These are phyloP conservation scores for Xestoiulus laeticollis DNA, from an alignment of 2,888 invertebrate genomes.

Conservation along the genomic window DNA sequence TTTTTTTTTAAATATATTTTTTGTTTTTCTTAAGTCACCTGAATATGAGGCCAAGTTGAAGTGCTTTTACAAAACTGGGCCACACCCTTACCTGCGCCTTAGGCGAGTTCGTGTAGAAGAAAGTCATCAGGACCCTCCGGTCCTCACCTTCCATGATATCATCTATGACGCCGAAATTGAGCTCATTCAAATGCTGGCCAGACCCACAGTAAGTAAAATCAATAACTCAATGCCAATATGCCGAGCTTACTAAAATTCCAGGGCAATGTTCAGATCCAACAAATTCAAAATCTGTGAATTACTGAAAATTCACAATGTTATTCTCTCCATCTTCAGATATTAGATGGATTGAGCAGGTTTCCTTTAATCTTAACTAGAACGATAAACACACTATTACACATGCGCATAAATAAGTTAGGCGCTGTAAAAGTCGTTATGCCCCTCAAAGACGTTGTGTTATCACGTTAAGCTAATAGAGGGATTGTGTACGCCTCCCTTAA, in stretches of 20 bases:
- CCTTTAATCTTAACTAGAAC: too few relatives aligned
- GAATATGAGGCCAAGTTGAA: slow-evolving; percentile 58
- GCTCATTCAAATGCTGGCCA: slow-evolving; percentile 58
- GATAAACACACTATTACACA: too few relatives aligned
- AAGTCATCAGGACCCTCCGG: slow-evolving; percentile 59
- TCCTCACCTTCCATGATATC: slow-evolving; percentile 61
- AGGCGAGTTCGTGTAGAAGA: slow-evolving; percentile 61
- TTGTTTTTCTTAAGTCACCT: slow-evolving; percentile 42
- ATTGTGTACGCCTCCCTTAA: too few relatives aligned
- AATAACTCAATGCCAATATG: background rate
- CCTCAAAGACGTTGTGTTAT: too few relatives aligned
- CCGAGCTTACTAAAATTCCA: background rate
- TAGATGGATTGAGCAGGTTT: too few relatives aligned
- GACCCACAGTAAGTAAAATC: slow-evolving; percentile 59
- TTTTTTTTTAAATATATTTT: background rate
- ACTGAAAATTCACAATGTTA: background rate
- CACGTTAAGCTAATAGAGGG: too few relatives aligned
- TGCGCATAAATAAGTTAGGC: too few relatives aligned
- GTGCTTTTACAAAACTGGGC: slow-evolving; percentile 59
- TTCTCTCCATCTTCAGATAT: too few relatives aligned
- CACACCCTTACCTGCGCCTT: slow-evolving; percentile 58
- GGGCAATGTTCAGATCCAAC: background rate
- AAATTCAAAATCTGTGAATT: background rate
- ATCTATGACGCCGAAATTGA: slow-evolving; percentile 59
- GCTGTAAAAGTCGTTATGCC: too few relatives aligned